Conservation (phyloP, 2,888 invertebrate species). For the Mesodorylaimus sp. region DNA sequence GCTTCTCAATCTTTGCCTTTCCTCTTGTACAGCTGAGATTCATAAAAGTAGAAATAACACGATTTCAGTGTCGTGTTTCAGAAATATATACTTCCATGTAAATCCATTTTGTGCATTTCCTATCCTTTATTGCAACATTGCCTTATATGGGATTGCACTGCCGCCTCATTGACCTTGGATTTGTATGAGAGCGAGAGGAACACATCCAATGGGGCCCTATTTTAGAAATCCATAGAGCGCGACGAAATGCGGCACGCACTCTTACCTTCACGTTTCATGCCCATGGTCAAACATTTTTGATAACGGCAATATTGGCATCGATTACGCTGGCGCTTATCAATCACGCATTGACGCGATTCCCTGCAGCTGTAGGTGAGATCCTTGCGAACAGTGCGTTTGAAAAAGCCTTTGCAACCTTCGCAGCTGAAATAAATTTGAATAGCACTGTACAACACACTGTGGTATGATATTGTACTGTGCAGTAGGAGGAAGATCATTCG, state of each 20-base stretch:
- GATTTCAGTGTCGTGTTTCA: background rate
- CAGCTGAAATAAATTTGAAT: constrained; percentile 37
- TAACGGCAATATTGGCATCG: constrained; percentile 94
- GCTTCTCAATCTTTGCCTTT: constrained; percentile 66
- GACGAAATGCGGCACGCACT: too few relatives aligned
- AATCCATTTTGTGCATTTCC: too few relatives aligned
- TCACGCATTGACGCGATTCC: constrained; percentile 80
- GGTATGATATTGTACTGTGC: background rate
- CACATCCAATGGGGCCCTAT: too few relatives aligned
- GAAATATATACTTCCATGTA: too few relatives aligned
- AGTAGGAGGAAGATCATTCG: too few relatives aligned
- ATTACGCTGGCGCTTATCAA: constrained; percentile 88
- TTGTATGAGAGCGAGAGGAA: background rate
- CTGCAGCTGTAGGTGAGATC: constrained; percentile 89
- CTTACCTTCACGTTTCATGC: constrained; percentile 92
- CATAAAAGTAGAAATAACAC: background rate
- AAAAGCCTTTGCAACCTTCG: constrained; percentile 96
- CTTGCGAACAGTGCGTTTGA: constrained; percentile 90
- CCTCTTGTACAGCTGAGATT: constrained; percentile 49
- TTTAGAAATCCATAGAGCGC: too few relatives aligned
- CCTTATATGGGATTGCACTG: too few relatives aligned
- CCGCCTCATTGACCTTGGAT: background rate
- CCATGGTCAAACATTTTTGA: constrained; percentile 86
- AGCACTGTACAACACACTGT: background rate
- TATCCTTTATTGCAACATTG: too few relatives aligned